Percentiles rank a stretch among this genome's conserved stretches.
These are phyloP conservation scores for Dryobota labecula DNA, from an alignment of 2,888 invertebrate genomes.

Conservation along the genomic window DNA sequence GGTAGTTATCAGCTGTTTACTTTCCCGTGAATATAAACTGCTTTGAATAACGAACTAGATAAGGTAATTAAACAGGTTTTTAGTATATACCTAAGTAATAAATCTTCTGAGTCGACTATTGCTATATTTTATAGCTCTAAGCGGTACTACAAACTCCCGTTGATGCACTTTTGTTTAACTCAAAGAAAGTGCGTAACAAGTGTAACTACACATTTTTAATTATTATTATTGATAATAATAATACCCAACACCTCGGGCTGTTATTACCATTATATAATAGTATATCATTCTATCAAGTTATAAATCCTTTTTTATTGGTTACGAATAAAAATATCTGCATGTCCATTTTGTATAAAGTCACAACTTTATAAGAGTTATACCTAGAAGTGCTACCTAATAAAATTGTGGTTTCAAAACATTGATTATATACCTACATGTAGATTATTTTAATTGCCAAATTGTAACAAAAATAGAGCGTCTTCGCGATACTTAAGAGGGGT, in stretches of 20 bases:
- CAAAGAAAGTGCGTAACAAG: slow-evolving; percentile 17
- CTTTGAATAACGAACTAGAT: slow-evolving; percentile 27
- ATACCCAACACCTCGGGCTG: slow-evolving; percentile 31
- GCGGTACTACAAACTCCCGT: slow-evolving; percentile 1
- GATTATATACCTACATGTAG: neutral
- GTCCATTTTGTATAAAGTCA: slow-evolving; percentile 22
- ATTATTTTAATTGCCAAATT: neutral
- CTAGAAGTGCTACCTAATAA: slow-evolving; percentile 5
- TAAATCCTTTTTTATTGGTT: slow-evolving; percentile 32
- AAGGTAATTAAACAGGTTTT: slow-evolving; percentile 21
- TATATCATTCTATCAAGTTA: slow-evolving; percentile 39
- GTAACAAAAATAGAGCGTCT: neutral
- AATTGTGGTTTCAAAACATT: neutral
- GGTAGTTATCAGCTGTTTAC: slow-evolving; percentile 17
- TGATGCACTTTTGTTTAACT: slow-evolving; percentile 17
- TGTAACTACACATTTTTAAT: slow-evolving; percentile 18
- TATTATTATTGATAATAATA: slow-evolving; percentile 11
- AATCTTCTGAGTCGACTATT: slow-evolving; percentile 35
- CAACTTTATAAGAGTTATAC: slow-evolving; percentile 9
- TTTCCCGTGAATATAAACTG: slow-evolving; percentile 21
- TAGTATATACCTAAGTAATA: slow-evolving; percentile 23
- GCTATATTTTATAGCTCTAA: slow-evolving; percentile 37
- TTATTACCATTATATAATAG: slow-evolving; percentile 28
- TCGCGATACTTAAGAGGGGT: no score
- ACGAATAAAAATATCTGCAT: slow-evolving; percentile 43